A percentile compares a stretch with the other conserved stretches of the same genome.
Conservation (phyloP, 2,888 invertebrate species). For the Drosophila rellima region DNA sequence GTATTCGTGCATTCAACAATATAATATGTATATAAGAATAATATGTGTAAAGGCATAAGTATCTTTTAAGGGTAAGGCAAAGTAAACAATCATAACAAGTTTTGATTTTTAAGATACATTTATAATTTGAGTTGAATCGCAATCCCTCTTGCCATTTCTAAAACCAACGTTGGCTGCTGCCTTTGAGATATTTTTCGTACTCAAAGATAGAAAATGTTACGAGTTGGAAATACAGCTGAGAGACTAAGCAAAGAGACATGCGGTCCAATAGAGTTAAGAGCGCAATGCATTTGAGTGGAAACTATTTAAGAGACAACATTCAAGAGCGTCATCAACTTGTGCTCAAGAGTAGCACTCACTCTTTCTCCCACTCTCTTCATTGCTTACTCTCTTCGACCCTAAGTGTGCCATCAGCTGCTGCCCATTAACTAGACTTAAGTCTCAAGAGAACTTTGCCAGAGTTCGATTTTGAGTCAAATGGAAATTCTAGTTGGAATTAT, state of each 20-base stretch:
- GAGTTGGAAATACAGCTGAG: constrained; percentile 11
- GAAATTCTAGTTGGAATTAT: constrained; percentile 13
- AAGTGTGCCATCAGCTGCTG: constrained; percentile 48
- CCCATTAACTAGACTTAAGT: constrained; percentile 25
- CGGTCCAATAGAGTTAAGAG: constrained; percentile 27
- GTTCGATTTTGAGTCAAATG: constrained; percentile 1
- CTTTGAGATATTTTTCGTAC: constrained; percentile 26
- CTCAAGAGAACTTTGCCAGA: constrained; percentile 8
- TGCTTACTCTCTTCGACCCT: background rate
- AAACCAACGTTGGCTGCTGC: background rate
- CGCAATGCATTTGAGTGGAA: constrained; percentile 16
- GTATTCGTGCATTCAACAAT: too few species aligned
- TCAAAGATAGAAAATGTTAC: constrained; percentile 6
- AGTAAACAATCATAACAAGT: constrained; percentile 8
- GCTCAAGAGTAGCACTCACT: constrained; percentile 41
- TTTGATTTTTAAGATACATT: background rate
- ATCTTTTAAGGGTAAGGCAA: background rate
- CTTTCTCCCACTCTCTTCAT: constrained; percentile 12
- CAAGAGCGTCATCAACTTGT: background rate
- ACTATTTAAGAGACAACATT: constrained; percentile 27
- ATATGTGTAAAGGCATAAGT: too few species aligned
- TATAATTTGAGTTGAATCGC: background rate
- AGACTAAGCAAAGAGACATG: background rate
- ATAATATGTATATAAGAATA: too few species aligned
- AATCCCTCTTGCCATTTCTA: background rate